Evolutionary conservation across 1,140 invertebrate genomes (phyloP).

Genomic region (Diorhabda sublineata): DNA sequence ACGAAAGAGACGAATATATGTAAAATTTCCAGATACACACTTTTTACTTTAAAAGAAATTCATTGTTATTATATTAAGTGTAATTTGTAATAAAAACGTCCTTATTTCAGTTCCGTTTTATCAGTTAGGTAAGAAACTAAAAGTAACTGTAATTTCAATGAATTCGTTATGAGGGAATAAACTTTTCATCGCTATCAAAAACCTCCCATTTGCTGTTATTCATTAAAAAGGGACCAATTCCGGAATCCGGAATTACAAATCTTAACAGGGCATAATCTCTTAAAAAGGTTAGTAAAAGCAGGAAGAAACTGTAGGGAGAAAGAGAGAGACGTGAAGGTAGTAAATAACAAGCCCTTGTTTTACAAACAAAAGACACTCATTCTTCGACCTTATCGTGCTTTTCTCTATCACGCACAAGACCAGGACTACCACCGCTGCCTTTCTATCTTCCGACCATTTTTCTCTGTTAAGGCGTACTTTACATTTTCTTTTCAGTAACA

Average conservation of each 20-base stretch:
- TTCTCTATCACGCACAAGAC: constrained; percentile 21
- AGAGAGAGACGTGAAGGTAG: constrained; percentile 10
- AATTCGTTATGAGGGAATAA: not conserved
- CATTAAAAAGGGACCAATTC: not conserved
- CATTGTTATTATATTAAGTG: too few relatives aligned
- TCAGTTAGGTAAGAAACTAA: too few relatives aligned
- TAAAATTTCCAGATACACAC: too few relatives aligned
- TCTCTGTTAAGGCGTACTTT: constrained; percentile 8
- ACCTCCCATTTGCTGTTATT: constrained; percentile 1
- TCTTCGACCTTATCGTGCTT: constrained; percentile 22
- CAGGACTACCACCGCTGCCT: constrained; percentile 6
- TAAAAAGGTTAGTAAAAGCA: constrained; percentile 15
- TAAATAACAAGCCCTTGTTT: constrained; percentile 22
- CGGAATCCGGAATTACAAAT: constrained; percentile 7
- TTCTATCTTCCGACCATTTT: constrained; percentile 17
- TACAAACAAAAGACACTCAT: constrained; percentile 23
- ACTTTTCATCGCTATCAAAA: not conserved
- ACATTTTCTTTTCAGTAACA: not conserved
- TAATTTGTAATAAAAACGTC: too few relatives aligned
- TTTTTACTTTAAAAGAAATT: too few relatives aligned
- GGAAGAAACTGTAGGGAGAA: not conserved
- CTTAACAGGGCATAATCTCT: constrained; percentile 16
- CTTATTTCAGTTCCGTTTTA: too few relatives aligned
- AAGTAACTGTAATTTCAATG: too few relatives aligned
- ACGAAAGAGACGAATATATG: too few relatives aligned